phyloP scores from a whole-genome alignment of 2,888 invertebrate species.

The Trimorus sp. region DNA sequence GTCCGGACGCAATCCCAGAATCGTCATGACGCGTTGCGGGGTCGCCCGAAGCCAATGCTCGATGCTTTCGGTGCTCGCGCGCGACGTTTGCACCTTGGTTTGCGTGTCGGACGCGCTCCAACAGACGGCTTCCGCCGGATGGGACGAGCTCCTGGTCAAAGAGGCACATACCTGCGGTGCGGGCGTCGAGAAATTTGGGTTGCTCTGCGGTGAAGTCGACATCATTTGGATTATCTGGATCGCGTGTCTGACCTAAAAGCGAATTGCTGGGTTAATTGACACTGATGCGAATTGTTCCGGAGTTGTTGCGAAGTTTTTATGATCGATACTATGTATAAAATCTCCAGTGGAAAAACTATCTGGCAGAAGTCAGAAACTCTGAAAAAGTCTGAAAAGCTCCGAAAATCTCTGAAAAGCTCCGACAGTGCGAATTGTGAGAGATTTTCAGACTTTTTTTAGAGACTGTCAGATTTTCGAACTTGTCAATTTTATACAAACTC shows the following conservation, averaged over 20 bases:
- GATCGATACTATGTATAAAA: too few relatives aligned
- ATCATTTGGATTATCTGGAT: constrained; percentile 93
- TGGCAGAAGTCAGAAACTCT: too few relatives aligned
- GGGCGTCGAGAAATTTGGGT: constrained; percentile 88
- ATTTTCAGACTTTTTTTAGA: too few relatives aligned
- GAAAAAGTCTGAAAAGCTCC: too few relatives aligned
- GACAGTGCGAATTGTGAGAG: too few relatives aligned
- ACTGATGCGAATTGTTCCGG: too few relatives aligned
- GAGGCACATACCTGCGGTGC: constrained; percentile 80
- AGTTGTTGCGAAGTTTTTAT: too few relatives aligned
- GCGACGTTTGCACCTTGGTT: constrained; percentile 62
- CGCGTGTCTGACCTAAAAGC: constrained; percentile 88
- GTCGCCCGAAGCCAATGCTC: constrained; percentile 87
- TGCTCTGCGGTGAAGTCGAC: constrained; percentile 91
- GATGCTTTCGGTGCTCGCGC: constrained; percentile 82
- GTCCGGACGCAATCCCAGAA: constrained; percentile 87
- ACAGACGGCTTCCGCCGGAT: constrained; percentile 92
- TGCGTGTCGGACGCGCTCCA: constrained; percentile 84
- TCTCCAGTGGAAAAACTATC: too few relatives aligned
- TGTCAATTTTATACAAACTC: too few relatives aligned
- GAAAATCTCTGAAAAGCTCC: too few relatives aligned
- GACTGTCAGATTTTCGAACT: too few relatives aligned
- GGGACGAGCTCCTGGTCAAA: constrained; percentile 90
- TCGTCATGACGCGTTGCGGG: constrained; percentile 87
- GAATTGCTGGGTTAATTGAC: too few relatives aligned